Base-by-base conservation (phyloP, 2,113 vertebrate genomes). In the Halcyon malimbica region DNA sequence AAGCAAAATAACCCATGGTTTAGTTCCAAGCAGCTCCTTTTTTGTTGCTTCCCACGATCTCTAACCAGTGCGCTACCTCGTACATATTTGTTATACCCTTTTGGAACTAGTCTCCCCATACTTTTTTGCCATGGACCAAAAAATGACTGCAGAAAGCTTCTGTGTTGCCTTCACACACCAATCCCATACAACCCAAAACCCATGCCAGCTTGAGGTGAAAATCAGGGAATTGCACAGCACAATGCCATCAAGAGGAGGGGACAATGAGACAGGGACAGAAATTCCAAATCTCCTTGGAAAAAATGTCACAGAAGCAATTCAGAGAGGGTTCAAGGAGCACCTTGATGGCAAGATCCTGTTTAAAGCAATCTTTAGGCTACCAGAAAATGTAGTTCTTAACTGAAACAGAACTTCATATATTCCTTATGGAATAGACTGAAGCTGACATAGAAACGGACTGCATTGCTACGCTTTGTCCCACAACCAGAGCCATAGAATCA, bases 261-360 rank as follows among this genome's bases (percentile, higher is more conserved):
- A 3, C 2, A 18, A 26, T 24, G 33, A 73, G 23, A 39, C 28
- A 56, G 51, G 13, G 4, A 68, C 65, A 70, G 24, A 41, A 94
- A 77, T 41, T 80, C 24, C 54, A 41, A 11, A 41, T 14, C 21
- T 60, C 14, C 39, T 59, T 23, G 31, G 23, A 41, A 35, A 73
- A 83, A 48, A 37, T 51, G 2, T 2, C 18, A 71, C 0, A 0
- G 5, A 70, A 3, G 5, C 21, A 54, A 6, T 50, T 39, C 23
- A 44, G 10, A 80, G 23, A 81, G 15, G 11, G 28, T 50, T 67
- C 28, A 42, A 88, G 48, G 29, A 68, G 10, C 11, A 15, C 21
- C 25, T 53, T 35, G 17, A 25, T 44, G 41, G 18, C 33, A 69
- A 69, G 12, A 2, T 73, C 16, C 5, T 9, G 3, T 24, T 17